phyloP scores from a whole-genome alignment of 2,888 invertebrate species.

The Conomelus anceps region DNA sequence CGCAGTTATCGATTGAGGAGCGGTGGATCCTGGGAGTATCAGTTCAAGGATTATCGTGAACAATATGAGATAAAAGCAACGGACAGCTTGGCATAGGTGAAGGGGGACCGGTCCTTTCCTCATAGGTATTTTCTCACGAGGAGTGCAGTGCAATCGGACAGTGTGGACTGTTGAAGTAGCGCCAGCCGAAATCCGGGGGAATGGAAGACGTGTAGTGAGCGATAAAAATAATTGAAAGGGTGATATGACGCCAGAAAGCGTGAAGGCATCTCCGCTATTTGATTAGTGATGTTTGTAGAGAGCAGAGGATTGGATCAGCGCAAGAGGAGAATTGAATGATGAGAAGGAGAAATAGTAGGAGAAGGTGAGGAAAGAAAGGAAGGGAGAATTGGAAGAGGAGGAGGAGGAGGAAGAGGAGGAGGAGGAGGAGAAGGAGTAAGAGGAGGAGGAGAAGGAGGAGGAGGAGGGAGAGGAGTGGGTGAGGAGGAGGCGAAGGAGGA shows the following conservation, averaged over 20 bases:
- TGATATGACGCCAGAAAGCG: not conserved
- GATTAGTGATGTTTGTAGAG: not conserved
- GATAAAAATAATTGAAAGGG: not conserved
- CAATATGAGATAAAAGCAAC: not conserved
- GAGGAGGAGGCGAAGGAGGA: not conserved
- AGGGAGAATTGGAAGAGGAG: not conserved
- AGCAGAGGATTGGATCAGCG: not conserved
- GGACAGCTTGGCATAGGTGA: too few relatives aligned
- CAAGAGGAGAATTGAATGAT: not conserved
- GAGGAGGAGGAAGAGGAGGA: not conserved
- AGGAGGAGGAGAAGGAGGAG: not conserved
- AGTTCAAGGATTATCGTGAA: not conserved
- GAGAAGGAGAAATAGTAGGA: slow-evolving; percentile 20
- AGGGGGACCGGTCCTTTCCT: not conserved
- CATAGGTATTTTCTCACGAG: not conserved
- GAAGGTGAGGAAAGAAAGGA: not conserved
- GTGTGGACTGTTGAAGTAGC: not conserved
- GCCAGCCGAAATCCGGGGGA: not conserved
- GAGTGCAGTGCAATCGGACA: too few relatives aligned
- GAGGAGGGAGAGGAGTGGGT: slow-evolving; percentile 14
- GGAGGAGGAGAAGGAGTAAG: not conserved
- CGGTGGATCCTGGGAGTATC: not conserved
- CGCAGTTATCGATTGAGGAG: not conserved
- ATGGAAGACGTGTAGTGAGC: not conserved
- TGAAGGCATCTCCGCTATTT: not conserved